These are phyloP conservation scores for Drosophila mettleri DNA, from an alignment of 2,888 invertebrate genomes.

Conservation along the genomic window DNA sequence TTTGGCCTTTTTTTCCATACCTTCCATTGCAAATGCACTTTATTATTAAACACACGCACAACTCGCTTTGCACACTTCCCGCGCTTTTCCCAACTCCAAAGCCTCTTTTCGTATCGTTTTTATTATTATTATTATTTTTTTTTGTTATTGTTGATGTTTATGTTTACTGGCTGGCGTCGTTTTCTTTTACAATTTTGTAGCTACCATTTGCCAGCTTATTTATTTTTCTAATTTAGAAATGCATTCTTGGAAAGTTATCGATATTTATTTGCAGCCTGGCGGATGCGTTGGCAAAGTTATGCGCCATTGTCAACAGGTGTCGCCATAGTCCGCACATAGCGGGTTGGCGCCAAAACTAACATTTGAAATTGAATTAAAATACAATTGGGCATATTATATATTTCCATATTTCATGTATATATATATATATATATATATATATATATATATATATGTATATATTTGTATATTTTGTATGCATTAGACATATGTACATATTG, in stretches of 20 bases:
- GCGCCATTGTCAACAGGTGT: conserved; percentile 5
- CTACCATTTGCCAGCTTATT: conserved; percentile 19
- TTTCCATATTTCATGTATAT: too few species aligned
- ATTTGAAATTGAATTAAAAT: not conserved
- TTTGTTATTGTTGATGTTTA: conserved; percentile 30
- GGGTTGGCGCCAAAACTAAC: not conserved
- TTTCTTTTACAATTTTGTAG: conserved; percentile 37
- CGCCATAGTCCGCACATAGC: not conserved
- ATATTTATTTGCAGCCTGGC: not conserved
- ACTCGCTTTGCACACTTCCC: conserved; percentile 17
- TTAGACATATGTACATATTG: not conserved
- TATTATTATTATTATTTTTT: too few species aligned
- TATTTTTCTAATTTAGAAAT: conserved; percentile 33
- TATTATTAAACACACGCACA: not conserved
- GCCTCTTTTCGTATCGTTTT: too few species aligned
- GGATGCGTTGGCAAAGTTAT: conserved; percentile 10
- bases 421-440: not conserved
- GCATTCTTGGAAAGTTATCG: conserved; percentile 34
- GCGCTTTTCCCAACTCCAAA: conserved; percentile 22
- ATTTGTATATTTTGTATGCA: not conserved
- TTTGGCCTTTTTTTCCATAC: conserved; percentile 85
- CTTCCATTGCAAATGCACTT: conserved; percentile 38
- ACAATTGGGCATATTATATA: too few species aligned
- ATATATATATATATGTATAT: not conserved
- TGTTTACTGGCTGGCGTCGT: conserved; percentile 46